Evolutionary conservation across 64 coral and sea anemone genomes (phyloP).

Genomic region (Cladopsammia gracilis): DNA sequence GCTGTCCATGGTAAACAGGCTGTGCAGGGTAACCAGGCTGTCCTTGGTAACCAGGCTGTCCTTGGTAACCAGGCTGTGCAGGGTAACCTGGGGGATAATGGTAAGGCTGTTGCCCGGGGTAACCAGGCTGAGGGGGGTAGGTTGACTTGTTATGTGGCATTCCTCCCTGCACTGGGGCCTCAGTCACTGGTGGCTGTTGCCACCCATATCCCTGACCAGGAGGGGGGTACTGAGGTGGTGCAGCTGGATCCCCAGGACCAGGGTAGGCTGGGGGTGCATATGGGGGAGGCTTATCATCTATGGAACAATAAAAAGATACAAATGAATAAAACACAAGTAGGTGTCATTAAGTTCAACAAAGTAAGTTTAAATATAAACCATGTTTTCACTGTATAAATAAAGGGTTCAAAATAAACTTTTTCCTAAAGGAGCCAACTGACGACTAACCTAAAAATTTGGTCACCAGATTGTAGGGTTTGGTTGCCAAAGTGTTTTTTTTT

Average conservation of each 20-base stretch:
- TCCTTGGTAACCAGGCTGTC: not conserved
- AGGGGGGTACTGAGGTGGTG: conserved; percentile 18
- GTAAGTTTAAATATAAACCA: no score
- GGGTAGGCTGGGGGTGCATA: conserved; percentile 32
- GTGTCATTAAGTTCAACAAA: no score
- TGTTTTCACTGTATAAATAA: no score
- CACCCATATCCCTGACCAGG: conserved; percentile 8
- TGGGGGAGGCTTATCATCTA: not conserved
- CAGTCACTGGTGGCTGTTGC: not conserved
- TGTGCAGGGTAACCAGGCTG: not conserved
- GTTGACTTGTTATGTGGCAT: not conserved
- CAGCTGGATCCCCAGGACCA: not conserved
- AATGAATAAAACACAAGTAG: not conserved
- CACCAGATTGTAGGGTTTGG: no score
- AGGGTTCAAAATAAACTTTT: no score
- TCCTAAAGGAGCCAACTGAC: no score
- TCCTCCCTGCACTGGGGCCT: not conserved
- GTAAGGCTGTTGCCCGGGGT: not conserved
- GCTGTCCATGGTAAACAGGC: not conserved
- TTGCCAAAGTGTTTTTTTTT: no score
- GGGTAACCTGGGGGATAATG: conserved; percentile 8
- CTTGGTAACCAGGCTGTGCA: not conserved
- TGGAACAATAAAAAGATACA: not conserved
- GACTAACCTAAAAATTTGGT: no score
- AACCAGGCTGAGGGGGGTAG: conserved; percentile 1